Conservation (phyloP, 2,113 vertebrate species). For the Toxostoma redivivum region DNA sequence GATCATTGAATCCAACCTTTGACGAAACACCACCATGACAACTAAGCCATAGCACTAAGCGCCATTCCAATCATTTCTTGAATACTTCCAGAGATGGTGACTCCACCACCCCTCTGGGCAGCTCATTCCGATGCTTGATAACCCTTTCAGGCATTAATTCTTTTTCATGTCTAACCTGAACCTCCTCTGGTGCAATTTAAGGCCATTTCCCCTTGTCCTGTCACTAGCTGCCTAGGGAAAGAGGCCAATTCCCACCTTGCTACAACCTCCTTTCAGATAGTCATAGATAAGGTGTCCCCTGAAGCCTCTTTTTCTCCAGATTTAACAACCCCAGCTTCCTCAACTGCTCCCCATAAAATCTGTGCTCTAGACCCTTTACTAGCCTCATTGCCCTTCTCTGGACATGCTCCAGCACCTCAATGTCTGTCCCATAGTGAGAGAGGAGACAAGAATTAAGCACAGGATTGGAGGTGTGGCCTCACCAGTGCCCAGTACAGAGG, state of each 20-base stretch:
- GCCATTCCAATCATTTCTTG: background rate
- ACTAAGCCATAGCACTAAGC: background rate
- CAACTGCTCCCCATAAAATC: background rate
- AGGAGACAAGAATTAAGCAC: fast-evolving
- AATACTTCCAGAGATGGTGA: background rate
- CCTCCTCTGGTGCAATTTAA: background rate
- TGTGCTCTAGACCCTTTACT: background rate
- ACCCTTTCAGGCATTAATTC: background rate
- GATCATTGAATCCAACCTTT: background rate
- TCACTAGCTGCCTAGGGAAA: background rate
- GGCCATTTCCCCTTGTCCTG: background rate
- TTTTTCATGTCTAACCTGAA: background rate
- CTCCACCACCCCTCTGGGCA: background rate
- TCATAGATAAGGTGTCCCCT: background rate
- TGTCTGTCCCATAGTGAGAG: background rate
- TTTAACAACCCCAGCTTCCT: background rate
- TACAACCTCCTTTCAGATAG: background rate
- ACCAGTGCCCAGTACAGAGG: fast-evolving
- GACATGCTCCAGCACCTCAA: background rate
- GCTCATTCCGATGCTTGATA: background rate
- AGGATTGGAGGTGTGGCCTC: background rate
- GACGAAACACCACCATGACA: background rate
- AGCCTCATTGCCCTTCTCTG: background rate
- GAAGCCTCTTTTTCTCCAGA: background rate
- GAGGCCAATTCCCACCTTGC: too few species aligned